Percentiles rank a stretch among this genome's conserved stretches.
Conservation (phyloP, 2,113 vertebrate species). For the Procapra przewalskii region DNA sequence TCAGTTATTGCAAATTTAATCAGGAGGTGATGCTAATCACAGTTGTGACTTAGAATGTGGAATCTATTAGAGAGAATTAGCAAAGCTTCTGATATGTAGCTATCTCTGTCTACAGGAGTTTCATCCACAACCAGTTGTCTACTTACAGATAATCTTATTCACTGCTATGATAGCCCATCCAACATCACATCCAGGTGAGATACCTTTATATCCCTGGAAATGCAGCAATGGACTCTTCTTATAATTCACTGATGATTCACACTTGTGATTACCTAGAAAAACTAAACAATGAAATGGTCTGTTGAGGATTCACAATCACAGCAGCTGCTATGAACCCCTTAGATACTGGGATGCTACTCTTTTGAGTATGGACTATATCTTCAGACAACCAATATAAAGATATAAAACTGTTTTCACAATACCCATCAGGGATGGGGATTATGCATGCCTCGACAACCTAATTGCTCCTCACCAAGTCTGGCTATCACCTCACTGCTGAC, state of each 20-base stretch:
- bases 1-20: background rate
- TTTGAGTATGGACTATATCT: background rate
- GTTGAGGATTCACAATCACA: background rate
- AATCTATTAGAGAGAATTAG: background rate
- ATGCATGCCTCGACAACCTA: background rate
- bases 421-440: background rate
- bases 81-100: background rate
- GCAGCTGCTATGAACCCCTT: background rate
- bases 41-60: background rate
- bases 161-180: background rate
- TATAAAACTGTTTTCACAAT: background rate
- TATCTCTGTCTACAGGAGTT: background rate
- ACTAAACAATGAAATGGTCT: background rate
- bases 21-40: background rate
- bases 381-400: background rate
- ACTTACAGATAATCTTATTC: background rate
- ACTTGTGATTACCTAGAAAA: background rate
- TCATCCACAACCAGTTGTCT: background rate
- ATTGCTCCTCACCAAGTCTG: background rate
- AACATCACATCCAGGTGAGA: background rate
- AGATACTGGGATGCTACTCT: background rate
- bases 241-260: background rate
- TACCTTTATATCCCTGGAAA: background rate
- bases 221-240: background rate
- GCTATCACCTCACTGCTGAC: background rate